Percentiles rank a stretch among this genome's conserved stretches.
phyloP scores from a whole-genome alignment of 2,888 invertebrate species.

The Agrilus biguttatus region DNA sequence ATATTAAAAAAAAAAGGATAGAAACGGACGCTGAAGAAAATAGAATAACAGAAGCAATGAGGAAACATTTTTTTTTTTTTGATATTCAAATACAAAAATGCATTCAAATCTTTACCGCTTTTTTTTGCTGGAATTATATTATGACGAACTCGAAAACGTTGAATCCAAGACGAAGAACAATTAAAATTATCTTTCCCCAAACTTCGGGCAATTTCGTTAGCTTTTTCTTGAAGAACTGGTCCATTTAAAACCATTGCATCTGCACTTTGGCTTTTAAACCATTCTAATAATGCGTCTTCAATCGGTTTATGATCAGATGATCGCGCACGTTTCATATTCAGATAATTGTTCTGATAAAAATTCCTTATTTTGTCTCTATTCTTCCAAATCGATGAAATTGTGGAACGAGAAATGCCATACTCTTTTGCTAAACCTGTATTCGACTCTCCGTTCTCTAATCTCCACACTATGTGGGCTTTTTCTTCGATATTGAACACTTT shows the following conservation, averaged over 20 bases:
- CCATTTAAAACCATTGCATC: conserved; percentile 9
- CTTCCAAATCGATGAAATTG: conserved; percentile 9
- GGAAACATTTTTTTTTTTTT: too few relatives aligned
- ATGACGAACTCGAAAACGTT: conserved; percentile 10
- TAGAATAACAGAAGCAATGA: too few relatives aligned
- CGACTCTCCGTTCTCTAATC: conserved; percentile 8
- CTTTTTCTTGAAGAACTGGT: conserved; percentile 12
- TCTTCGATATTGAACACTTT: conserved; percentile 8
- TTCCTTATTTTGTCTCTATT: conserved; percentile 7
- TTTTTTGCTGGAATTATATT: conserved; percentile 8
- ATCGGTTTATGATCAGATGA: conserved; percentile 8
- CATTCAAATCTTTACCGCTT: conserved; percentile 9
- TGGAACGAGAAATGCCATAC: conserved; percentile 8
- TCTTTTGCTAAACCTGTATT: conserved; percentile 8
- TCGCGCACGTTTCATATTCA: conserved; percentile 8
- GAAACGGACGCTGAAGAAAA: too few relatives aligned
- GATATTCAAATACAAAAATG: background rate
- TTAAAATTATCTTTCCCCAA: conserved; percentile 9
- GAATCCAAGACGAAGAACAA: conserved; percentile 11
- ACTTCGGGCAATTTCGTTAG: conserved; percentile 9
- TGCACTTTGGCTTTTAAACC: conserved; percentile 8
- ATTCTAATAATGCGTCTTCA: conserved; percentile 9
- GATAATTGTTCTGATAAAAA: conserved; percentile 7
- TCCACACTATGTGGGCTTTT: conserved; percentile 6
- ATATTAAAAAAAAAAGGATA: too few relatives aligned